Conservation (phyloP, 2,888 invertebrate species). For the Yponomeuta sedellus region DNA sequence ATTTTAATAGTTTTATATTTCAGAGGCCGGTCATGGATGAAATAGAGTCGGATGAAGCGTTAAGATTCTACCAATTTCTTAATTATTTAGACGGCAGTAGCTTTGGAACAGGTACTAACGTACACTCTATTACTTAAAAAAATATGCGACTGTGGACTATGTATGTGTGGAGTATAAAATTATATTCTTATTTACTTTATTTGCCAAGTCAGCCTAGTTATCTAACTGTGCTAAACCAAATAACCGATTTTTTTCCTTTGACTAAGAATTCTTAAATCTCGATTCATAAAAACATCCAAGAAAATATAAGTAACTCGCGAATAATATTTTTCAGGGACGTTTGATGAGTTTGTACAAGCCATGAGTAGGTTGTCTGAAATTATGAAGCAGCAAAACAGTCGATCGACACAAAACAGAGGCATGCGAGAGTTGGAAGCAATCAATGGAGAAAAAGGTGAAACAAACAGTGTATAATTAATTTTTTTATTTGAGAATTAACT, state of each 20-base stretch:
- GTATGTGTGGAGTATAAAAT: too few species aligned
- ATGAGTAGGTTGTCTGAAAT: constrained; percentile 56
- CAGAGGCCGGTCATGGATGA: constrained; percentile 72
- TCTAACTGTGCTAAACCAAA: too few species aligned
- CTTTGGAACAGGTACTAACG: constrained; percentile 58
- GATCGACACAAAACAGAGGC: constrained; percentile 62
- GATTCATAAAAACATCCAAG: too few species aligned
- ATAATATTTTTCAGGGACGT: constrained; percentile 57
- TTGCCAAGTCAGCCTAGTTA: too few species aligned
- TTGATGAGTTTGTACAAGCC: constrained; percentile 67
- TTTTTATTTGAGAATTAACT: background rate
- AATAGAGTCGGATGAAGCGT: constrained; percentile 68
- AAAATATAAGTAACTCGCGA: too few species aligned
- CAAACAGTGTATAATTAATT: background rate
- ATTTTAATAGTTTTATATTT: constrained; percentile 19
- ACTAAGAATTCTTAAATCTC: too few species aligned
- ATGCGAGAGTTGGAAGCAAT: constrained; percentile 69
- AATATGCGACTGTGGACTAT: too few species aligned
- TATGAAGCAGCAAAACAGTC: constrained; percentile 67
- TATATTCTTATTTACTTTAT: too few species aligned
- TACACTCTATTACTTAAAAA: too few species aligned
- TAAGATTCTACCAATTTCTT: constrained; percentile 66
- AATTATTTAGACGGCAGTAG: constrained; percentile 70
- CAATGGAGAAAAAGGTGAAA: constrained; percentile 61
- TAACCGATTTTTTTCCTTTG: too few species aligned